Percentiles rank a stretch among this genome's conserved stretches.
Conservation (phyloP, 2,113 vertebrate species). For the Xenopus borealis region DNA sequence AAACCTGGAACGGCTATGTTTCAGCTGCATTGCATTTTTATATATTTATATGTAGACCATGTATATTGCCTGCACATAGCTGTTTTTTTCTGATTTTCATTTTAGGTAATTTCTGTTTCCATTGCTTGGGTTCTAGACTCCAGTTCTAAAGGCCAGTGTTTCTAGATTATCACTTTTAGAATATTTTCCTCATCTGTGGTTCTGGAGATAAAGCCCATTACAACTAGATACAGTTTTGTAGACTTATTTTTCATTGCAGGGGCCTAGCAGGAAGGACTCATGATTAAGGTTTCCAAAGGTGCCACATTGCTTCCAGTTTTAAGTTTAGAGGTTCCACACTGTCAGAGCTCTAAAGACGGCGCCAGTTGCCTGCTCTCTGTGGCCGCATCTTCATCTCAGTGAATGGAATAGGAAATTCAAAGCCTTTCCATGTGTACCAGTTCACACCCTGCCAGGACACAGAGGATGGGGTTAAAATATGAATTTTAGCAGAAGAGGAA, state of each 20-base stretch:
- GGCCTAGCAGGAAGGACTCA: neutral
- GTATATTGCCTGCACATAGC: too few relatives aligned
- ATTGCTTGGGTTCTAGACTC: neutral
- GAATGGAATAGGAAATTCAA: conserved; percentile 81
- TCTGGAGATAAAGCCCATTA: neutral
- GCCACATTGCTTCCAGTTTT: conserved; percentile 42
- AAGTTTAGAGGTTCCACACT: conserved; percentile 29
- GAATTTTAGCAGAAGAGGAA: too few relatives aligned
- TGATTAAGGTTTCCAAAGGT: conserved; percentile 23
- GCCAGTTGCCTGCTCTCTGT: conserved; percentile 55
- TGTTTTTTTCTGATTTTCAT: too few relatives aligned
- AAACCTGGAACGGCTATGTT: neutral
- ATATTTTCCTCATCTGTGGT: neutral
- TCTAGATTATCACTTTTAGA: neutral
- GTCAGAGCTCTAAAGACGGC: conserved; percentile 58
- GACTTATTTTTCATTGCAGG: neutral
- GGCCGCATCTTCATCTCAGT: conserved; percentile 91
- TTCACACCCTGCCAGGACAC: conserved; percentile 73
- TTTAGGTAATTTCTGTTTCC: neutral
- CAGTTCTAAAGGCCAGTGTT: neutral
- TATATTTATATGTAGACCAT: too few relatives aligned
- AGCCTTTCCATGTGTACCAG: conserved; percentile 88
- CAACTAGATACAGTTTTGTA: neutral
- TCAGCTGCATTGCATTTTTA: too few relatives aligned
- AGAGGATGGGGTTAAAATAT: neutral